Base-by-base conservation (phyloP, 2,797 vertebrate species). In the Crocidura indochinensis region DNA sequence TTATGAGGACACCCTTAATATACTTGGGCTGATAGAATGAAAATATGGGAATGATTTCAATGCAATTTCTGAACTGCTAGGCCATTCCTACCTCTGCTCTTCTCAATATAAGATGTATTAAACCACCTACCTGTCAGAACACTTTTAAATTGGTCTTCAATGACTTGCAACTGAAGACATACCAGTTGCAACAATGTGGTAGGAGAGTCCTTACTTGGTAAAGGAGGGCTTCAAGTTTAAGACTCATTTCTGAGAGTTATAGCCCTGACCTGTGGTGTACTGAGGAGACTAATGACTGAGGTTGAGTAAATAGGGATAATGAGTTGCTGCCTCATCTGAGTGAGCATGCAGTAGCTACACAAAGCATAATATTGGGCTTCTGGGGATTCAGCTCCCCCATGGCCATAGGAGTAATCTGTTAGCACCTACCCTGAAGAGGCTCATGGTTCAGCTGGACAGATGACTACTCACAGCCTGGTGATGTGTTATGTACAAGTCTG, bases 201-300 rank as follows among this genome's bases (percentile, higher is more conserved):
- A 64, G 62, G 73, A 69, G 20, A 47, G 60, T 19, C 64, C 44
- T 75, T 80, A 56, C 53, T 74, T 81, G 74, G 17, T 26, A n/a
- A 71, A 76, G 26, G 71, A 62, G 11, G 22, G 22, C 56, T 74
- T 6, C 24, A 64, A 84, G 10, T 26, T 38, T 49, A 53, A 84
- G 56, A 64, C 20, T n/a, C 1, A n/a, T 51, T 64, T 76, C 77
- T 56, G 68, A 72, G 26, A 71, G 56, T 49, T 76, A 19, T 14
- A 56, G 15, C 68, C 24, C 53, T 51, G 81, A 29, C 10, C 64
- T 83, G 72, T 51, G 38, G n/a, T 60, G 62, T 84, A 68, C 71
- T 67, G 79, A 74, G 31, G 26, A 90, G 64, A 86, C 62, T 62
- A 60, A 60, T 49, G 75, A 65, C n/a, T 56, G 85, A 60, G 38